Evolutionary conservation across 2,113 vertebrate genomes (phyloP).

Genomic region (Percopsis transmontana): DNA sequence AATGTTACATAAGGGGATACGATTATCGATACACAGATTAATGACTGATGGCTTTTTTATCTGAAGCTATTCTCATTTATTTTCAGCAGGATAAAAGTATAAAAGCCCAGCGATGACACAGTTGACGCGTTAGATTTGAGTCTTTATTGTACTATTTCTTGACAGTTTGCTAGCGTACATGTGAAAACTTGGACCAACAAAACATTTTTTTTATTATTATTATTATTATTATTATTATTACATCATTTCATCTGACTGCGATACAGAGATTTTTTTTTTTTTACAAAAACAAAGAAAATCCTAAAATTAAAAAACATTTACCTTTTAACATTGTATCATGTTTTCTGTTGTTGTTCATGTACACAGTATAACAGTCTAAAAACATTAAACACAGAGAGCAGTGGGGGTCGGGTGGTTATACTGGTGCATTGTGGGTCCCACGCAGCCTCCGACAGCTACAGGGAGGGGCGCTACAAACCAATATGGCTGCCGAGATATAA

Average conservation of each 20-base stretch:
- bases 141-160: slow-evolving; percentile 75
- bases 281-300: background rate
- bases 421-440: slow-evolving; percentile 58
- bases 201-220: slow-evolving; percentile 61
- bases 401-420: slow-evolving; percentile 61
- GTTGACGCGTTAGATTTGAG: slow-evolving; percentile 72
- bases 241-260: slow-evolving; percentile 59
- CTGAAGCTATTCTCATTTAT: no score
- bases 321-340: slow-evolving; percentile 60
- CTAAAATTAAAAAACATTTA: slow-evolving; percentile 20
- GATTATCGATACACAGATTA: slow-evolving; percentile 71
- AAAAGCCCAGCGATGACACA: slow-evolving; percentile 27
- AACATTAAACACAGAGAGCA: slow-evolving; percentile 80
- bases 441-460: background rate
- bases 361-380: slow-evolving; percentile 82
- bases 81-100: slow-evolving; percentile 33
- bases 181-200: slow-evolving; percentile 73
- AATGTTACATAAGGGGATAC: slow-evolving; percentile 65
- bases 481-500: slow-evolving; percentile 69
- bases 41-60: slow-evolving; percentile 43
- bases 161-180: slow-evolving; percentile 75
- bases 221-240: slow-evolving; percentile 67
- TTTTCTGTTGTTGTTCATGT: slow-evolving; percentile 68
- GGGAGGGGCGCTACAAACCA: slow-evolving; percentile 66
- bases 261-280: slow-evolving; percentile 58